Evolutionary conservation across 2,888 invertebrate genomes (phyloP).

Genomic region (Sericinus montela): DNA sequence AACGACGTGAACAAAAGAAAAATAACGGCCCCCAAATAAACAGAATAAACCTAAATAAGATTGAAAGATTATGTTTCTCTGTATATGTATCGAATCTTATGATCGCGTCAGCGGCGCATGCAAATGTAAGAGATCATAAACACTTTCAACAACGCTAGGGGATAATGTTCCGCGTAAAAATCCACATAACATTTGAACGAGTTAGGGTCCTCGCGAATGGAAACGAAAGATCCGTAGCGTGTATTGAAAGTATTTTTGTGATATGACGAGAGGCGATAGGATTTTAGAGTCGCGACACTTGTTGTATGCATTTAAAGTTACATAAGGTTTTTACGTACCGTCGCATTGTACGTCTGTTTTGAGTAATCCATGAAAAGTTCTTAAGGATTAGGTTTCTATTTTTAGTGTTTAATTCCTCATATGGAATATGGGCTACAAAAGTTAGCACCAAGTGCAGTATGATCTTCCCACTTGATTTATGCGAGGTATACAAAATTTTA

Average conservation of each 20-base stretch:
- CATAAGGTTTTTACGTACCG: not conserved
- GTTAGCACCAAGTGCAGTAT: not conserved
- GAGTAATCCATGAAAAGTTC: not conserved
- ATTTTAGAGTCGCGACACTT: not conserved
- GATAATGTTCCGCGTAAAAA: not conserved
- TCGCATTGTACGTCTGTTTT: not conserved
- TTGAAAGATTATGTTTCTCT: not conserved
- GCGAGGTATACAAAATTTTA: not conserved
- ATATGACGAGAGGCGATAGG: not conserved
- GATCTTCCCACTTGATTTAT: not conserved
- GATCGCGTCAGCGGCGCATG: not conserved
- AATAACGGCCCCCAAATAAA: conserved; percentile 9
- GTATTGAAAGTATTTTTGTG: not conserved
- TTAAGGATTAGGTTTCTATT: not conserved
- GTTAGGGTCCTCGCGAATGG: not conserved
- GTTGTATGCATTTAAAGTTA: not conserved
- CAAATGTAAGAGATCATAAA: not conserved
- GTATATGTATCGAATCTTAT: conserved; percentile 1
- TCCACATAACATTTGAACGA: not conserved
- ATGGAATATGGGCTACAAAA: not conserved
- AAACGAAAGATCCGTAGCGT: not conserved
- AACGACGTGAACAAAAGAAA: not conserved
- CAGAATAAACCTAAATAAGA: not conserved
- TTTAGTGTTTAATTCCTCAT: not conserved
- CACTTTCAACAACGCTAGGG: not conserved